Conservation (phyloP, 1,140 invertebrate genomes). For the Leptopilina boulardi region DNA sequence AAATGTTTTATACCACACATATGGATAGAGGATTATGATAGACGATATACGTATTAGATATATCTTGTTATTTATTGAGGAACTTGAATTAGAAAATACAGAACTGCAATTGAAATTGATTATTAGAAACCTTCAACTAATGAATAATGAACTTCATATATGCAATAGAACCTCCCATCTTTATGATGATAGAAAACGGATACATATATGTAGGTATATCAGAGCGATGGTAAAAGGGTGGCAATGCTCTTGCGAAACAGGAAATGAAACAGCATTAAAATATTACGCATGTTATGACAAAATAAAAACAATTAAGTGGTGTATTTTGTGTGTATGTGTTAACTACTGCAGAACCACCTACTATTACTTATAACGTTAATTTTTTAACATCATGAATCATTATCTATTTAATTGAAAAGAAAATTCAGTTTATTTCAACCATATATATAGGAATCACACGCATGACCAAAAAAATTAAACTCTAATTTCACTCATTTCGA, state of each 20-base stretch:
- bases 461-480: no score
- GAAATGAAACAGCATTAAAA: constrained; percentile 63
- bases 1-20: not conserved
- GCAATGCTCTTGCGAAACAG: constrained; percentile 54
- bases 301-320: not conserved
- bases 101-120: constrained; percentile 6
- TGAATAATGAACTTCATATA: not conserved
- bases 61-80: not conserved
- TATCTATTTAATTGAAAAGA: no score
- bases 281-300: constrained; percentile 55
- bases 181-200: constrained; percentile 1
- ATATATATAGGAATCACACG: no score
- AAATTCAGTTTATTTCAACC: no score
- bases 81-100: not conserved
- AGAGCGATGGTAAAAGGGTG: not conserved
- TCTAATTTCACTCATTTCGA: no score
- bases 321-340: no score
- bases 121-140: not conserved
- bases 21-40: not conserved
- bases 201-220: no score
- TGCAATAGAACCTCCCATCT: not conserved
- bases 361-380: not conserved
- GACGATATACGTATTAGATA: not conserved
- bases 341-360: not conserved
- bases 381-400: no score